Conservation (phyloP, 1,140 invertebrate species). For the Tachypleus tridentatus region DNA sequence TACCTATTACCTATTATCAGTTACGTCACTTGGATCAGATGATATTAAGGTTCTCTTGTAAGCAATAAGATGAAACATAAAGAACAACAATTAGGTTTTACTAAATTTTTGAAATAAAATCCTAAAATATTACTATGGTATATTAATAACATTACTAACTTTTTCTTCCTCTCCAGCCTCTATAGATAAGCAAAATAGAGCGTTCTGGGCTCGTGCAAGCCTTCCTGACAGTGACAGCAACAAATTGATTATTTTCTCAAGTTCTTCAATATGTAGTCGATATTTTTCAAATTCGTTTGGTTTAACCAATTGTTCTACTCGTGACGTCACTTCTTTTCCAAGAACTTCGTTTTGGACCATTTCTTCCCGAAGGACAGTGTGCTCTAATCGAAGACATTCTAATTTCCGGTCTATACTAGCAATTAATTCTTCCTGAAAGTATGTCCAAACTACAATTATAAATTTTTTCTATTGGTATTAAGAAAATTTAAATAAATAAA, state of each 20-base stretch:
- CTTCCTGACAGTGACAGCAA: constrained; percentile 67
- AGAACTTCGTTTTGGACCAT: constrained; percentile 59
- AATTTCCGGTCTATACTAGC: constrained; percentile 60
- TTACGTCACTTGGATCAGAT: too few species aligned
- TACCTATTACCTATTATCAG: too few species aligned
- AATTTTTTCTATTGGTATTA: constrained; percentile 3
- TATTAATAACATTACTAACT: constrained; percentile 34
- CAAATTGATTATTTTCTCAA: constrained; percentile 78
- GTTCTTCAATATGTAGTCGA: constrained; percentile 66
- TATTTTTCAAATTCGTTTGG: constrained; percentile 67
- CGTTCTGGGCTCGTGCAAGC: constrained; percentile 67
- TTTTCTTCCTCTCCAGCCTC: constrained; percentile 49
- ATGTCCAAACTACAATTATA: constrained; percentile 6
- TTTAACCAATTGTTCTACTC: constrained; percentile 49
- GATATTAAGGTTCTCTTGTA: too few species aligned
- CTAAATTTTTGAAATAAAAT: constrained; percentile 23
- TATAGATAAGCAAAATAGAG: constrained; percentile 47
- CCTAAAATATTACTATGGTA: too few species aligned
- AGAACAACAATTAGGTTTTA: too few species aligned
- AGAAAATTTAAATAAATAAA: too few species aligned
- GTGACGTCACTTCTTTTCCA: constrained; percentile 51
- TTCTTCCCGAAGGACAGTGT: constrained; percentile 57
- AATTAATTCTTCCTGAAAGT: constrained; percentile 60
- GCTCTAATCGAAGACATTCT: constrained; percentile 59
- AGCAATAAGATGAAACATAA: too few species aligned